Percentiles rank a stretch among this genome's conserved stretches.
These are phyloP conservation scores for Hemicordylus capensis DNA, from an alignment of 2,113 vertebrate genomes.

Conservation along the genomic window DNA sequence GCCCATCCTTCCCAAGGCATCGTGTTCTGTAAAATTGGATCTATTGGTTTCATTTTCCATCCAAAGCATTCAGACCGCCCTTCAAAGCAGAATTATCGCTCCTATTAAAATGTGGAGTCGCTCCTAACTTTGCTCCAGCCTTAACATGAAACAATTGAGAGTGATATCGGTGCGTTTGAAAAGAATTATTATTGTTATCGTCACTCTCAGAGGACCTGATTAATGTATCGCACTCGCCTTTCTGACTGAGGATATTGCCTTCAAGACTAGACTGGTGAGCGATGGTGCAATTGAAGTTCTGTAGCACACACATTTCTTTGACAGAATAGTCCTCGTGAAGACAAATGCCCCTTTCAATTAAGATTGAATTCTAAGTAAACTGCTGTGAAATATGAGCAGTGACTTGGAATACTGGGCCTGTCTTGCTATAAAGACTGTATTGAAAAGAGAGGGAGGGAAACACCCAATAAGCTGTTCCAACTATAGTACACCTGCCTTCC, in stretches of 20 bases:
- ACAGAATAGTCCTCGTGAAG: slow-evolving; percentile 50
- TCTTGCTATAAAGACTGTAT: background rate
- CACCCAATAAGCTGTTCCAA: background rate
- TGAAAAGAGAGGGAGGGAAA: too few species aligned
- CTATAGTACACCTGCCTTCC: background rate
- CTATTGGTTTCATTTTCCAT: slow-evolving; percentile 76
- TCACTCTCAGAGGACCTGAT: slow-evolving; percentile 66
- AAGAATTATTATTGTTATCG: slow-evolving; percentile 76
- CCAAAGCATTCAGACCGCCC: slow-evolving; percentile 68
- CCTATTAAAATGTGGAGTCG: slow-evolving; percentile 76
- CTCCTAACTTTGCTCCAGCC: slow-evolving; percentile 68
- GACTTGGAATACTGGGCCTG: background rate
- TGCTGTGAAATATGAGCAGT: slow-evolving; percentile 20
- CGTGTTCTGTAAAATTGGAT: slow-evolving; percentile 57
- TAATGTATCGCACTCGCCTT: slow-evolving; percentile 58
- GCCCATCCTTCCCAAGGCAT: slow-evolving; percentile 46
- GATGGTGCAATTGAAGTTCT: slow-evolving; percentile 58
- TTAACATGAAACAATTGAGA: slow-evolving; percentile 77
- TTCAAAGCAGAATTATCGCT: slow-evolving; percentile 74
- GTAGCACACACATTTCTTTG: slow-evolving; percentile 51
- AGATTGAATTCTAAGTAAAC: slow-evolving; percentile 48
- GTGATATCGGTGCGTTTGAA: slow-evolving; percentile 70
- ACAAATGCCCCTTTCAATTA: slow-evolving; percentile 67
- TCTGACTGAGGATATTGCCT: slow-evolving; percentile 54
- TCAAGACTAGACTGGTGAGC: slow-evolving; percentile 55